Evolutionary conservation across 2,888 invertebrate species (phyloP).

Genomic region (Plemyria rubiginata): DNA sequence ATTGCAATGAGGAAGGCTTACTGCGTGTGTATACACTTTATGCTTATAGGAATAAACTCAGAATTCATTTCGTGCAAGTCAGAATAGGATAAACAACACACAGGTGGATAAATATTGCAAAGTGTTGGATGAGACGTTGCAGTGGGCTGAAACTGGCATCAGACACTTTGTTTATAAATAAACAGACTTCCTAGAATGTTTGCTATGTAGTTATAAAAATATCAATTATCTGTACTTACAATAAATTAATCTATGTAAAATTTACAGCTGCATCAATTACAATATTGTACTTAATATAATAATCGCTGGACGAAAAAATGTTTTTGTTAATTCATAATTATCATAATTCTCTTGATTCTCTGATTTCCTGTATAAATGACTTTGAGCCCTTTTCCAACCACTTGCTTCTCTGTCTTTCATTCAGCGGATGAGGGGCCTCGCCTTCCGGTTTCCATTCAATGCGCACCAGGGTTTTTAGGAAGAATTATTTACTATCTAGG

Average conservation of each 20-base stretch:
- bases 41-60: neutral
- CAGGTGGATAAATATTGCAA: constrained; percentile 6
- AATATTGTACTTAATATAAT: too few species aligned
- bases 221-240: too few species aligned
- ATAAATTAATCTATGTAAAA: neutral
- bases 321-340: too few species aligned
- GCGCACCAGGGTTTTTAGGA: neutral
- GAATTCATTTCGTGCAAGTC: too few species aligned
- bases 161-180: neutral
- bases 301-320: too few species aligned
- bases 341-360: too few species aligned
- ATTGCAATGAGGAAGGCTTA: constrained; percentile 11
- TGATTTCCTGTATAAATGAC: too few species aligned
- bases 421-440: neutral
- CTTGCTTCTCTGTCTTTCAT: neutral
- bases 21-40: constrained; percentile 1
- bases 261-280: neutral
- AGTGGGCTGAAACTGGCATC: neutral
- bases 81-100: constrained; percentile 2
- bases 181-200: neutral
- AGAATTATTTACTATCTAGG: neutral
- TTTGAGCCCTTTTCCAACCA: neutral
- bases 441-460: neutral
- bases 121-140: constrained; percentile 1
- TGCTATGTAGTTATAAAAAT: neutral